Percentiles rank a stretch among this genome's conserved stretches.
Evolutionary conservation across 2,113 vertebrate species (phyloP).

Genomic region (Saguinus imperator): DNA sequence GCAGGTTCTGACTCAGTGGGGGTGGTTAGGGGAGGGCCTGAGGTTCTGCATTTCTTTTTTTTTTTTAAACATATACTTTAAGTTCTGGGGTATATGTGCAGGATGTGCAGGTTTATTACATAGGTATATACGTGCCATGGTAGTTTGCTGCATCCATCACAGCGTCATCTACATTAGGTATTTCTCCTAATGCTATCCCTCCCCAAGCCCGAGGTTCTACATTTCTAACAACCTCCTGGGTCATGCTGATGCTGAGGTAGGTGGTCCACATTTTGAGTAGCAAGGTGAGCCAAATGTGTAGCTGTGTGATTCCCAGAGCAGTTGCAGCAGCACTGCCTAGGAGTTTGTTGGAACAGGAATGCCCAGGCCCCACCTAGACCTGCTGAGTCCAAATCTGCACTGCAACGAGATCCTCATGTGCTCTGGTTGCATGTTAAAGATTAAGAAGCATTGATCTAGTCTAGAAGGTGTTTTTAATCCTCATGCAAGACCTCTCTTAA

Average conservation of each 20-base stretch:
- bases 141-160: no score
- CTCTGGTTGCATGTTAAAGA: neutral
- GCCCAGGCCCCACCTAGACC: neutral
- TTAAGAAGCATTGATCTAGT: neutral
- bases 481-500: neutral
- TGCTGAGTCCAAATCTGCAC: neutral
- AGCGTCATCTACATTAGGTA: no score
- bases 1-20: neutral
- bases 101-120: no score
- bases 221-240: neutral
- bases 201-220: neutral
- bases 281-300: neutral
- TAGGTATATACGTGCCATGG: no score
- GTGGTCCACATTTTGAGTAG: neutral
- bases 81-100: no score
- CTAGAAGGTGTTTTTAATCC: neutral
- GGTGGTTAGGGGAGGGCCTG: neutral
- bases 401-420: neutral
- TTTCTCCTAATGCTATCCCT: no score
- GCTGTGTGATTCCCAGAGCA: neutral
- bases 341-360: neutral
- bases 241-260: neutral
- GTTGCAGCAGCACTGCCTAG: neutral
- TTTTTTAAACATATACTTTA: no score
- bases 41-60: neutral